These are phyloP conservation scores for Aradophagus sp. DNA, from an alignment of 1,140 invertebrate genomes.

Conservation along the genomic window DNA sequence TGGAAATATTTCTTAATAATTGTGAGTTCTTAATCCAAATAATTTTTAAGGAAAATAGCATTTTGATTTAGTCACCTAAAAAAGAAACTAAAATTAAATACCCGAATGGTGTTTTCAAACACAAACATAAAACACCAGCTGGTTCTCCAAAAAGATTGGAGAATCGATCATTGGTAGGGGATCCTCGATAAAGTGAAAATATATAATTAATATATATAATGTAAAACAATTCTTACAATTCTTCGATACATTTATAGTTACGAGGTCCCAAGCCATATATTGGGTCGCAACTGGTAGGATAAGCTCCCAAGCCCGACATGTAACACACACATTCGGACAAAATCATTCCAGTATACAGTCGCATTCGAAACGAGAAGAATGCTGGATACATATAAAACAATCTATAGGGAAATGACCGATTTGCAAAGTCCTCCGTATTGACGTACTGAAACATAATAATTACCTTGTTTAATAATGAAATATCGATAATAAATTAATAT, in stretches of 20 bases:
- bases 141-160: no score
- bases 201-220: no score
- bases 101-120: no score
- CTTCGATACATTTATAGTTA: slow-evolving; percentile 64
- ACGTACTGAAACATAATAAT: slow-evolving; percentile 79
- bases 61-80: no score
- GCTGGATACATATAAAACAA: slow-evolving; percentile 89
- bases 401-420: slow-evolving; percentile 82
- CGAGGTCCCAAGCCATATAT: slow-evolving; percentile 89
- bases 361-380: slow-evolving; percentile 90
- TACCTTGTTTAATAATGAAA: not conserved
- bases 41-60: no score
- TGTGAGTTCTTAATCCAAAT: no score
- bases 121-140: no score
- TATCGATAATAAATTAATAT: slow-evolving; percentile 7
- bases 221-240: slow-evolving; percentile 64
- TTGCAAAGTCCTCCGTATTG: slow-evolving; percentile 80
- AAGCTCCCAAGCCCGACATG: slow-evolving; percentile 91
- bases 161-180: no score
- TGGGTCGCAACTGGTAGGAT: slow-evolving; percentile 83
- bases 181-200: no score
- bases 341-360: slow-evolving; percentile 92
- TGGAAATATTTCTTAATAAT: no score
- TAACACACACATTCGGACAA: slow-evolving; percentile 95
- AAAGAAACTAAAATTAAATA: no score